These are phyloP conservation scores for Geotrypetes seraphini DNA, from an alignment of 2,797 vertebrate species.

Conservation along the genomic window DNA sequence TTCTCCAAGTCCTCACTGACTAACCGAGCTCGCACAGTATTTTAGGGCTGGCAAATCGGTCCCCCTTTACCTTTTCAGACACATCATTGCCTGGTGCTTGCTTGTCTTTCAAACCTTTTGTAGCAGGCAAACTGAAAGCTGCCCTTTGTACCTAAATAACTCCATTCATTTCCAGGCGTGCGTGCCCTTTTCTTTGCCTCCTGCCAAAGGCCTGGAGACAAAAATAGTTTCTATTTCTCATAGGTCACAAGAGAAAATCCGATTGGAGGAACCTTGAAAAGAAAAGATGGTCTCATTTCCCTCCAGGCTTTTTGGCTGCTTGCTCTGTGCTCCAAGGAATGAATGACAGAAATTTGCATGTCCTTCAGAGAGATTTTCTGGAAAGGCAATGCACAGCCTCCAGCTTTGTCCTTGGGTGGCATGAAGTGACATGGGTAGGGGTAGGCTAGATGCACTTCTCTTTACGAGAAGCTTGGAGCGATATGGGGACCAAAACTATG, in stretches of 20 bases:
- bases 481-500: no score
- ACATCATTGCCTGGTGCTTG: conserved; percentile 20
- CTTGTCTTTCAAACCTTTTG: conserved; percentile 38
- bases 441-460: no score
- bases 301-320: no score
- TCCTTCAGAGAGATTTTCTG: no score
- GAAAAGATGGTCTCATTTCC: no score
- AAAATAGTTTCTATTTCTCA: conserved; percentile 30
- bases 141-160: conserved; percentile 40
- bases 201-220: conserved; percentile 41
- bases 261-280: neutral
- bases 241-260: conserved; percentile 3
- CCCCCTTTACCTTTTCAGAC: conserved; percentile 7
- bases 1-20: neutral
- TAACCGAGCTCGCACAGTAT: conserved; percentile 24
- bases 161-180: conserved; percentile 31
- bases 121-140: conserved; percentile 26
- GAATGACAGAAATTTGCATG: no score
- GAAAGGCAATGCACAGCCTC: no score
- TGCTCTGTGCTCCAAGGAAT: no score
- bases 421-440: no score
- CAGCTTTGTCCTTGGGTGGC: no score
- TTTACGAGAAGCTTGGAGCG: no score
- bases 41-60: conserved; percentile 26
- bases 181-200: conserved; percentile 12